Conservation (phyloP, 2,888 invertebrate genomes). For the Azorinus chamasolen region DNA sequence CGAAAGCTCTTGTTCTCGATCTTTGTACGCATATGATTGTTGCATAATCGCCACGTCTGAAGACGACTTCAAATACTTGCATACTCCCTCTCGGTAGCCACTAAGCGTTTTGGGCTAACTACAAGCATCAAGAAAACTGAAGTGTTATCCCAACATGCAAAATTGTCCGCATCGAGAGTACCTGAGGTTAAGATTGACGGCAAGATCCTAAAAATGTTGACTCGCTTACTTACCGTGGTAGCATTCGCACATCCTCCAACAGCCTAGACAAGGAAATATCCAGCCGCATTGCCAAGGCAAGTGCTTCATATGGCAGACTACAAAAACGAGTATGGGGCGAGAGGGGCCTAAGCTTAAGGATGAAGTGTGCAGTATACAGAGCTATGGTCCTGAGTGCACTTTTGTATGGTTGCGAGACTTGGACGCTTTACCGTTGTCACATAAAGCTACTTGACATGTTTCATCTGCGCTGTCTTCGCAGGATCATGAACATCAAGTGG, state of each 20-base stretch:
- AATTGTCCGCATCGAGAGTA: background rate
- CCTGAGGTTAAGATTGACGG: background rate
- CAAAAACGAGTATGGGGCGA: constrained; percentile 1
- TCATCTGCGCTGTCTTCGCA: background rate
- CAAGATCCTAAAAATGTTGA: background rate
- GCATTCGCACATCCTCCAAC: background rate
- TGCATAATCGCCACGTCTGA: background rate
- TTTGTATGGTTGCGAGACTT: background rate
- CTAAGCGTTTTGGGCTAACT: background rate
- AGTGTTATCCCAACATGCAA: background rate
- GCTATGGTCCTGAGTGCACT: constrained; percentile 1
- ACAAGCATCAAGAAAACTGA: constrained; percentile 27
- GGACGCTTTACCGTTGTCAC: background rate
- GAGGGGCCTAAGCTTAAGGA: background rate
- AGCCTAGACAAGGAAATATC: constrained; percentile 4
- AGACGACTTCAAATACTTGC: no score
- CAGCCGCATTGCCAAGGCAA: background rate
- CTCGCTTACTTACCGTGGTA: background rate
- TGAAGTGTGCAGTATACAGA: constrained; percentile 1
- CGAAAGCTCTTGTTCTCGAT: constrained; percentile 2
- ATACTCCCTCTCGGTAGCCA: no score
- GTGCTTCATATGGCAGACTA: background rate
- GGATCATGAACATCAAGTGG: background rate
- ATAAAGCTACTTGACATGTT: background rate
- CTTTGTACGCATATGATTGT: constrained; percentile 23